These are phyloP conservation scores for Nemotelus nigrinus DNA, from an alignment of 2,888 invertebrate genomes.

Conservation along the genomic window DNA sequence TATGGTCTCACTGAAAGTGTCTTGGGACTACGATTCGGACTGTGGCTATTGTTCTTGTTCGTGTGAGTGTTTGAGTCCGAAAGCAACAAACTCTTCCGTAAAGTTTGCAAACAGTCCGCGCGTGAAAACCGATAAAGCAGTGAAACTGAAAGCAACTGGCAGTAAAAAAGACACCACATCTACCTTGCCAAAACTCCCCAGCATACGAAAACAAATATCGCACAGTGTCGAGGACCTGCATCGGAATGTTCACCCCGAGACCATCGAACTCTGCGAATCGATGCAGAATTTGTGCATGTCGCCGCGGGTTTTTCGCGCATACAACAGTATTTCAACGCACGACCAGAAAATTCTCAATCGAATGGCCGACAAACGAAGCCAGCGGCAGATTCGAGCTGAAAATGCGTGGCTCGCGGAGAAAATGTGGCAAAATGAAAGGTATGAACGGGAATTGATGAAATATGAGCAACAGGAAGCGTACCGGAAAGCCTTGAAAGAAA, in stretches of 20 bases:
- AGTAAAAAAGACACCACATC: not conserved
- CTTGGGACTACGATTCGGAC: conserved; percentile 36
- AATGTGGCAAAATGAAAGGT: conserved; percentile 64
- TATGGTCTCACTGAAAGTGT: not conserved
- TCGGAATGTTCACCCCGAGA: conserved; percentile 31
- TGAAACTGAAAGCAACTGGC: not conserved
- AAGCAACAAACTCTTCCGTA: conserved; percentile 2
- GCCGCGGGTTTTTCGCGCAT: conserved; percentile 60
- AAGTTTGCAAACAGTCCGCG: not conserved
- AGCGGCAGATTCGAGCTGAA: conserved; percentile 59
- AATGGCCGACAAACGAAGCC: conserved; percentile 62
- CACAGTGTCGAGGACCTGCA: conserved; percentile 1
- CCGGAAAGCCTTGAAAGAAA: conserved; percentile 60
- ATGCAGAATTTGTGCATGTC: conserved; percentile 62
- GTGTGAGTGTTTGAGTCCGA: conserved; percentile 33
- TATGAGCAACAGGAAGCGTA: conserved; percentile 63
- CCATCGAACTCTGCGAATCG: conserved; percentile 57
- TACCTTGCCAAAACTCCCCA: not conserved
- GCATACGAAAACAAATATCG: conserved; percentile 1
- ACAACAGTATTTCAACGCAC: conserved; percentile 59
- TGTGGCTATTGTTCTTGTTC: conserved; percentile 41
- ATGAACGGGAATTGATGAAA: conserved; percentile 61
- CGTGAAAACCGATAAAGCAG: conserved; percentile 34
- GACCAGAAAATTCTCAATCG: conserved; percentile 64
- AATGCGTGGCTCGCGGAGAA: conserved; percentile 63